phyloP scores from a whole-genome alignment of 2,797 vertebrate genomes.

The Phylloscopus collybita region DNA sequence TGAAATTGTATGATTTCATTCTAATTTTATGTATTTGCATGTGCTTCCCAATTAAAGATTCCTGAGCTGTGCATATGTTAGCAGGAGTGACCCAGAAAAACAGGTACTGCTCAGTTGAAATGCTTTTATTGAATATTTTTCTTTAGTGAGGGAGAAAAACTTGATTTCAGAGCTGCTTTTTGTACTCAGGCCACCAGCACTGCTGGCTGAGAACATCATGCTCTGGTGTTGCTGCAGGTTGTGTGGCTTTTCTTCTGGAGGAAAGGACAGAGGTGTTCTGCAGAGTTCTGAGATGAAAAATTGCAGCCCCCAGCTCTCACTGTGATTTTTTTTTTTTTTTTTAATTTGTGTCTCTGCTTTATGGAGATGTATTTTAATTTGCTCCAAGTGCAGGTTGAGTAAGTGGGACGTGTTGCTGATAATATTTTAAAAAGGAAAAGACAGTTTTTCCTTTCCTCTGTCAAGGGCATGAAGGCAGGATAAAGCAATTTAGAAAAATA shows the following conservation, averaged over 20 bases:
- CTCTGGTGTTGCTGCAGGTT: background rate
- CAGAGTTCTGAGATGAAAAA: background rate
- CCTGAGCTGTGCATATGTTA: background rate
- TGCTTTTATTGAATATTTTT: background rate
- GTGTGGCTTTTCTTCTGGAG: background rate
- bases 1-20: background rate
- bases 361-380: background rate
- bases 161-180: background rate
- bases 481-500: background rate
- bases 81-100: conserved; percentile 29
- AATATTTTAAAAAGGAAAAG: background rate
- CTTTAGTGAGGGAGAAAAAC: background rate
- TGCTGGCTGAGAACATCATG: background rate
- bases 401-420: background rate
- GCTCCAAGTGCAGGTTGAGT: background rate
- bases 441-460: background rate
- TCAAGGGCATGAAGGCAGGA: background rate
- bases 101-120: background rate
- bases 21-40: background rate
- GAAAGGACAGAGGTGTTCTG: background rate
- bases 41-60: background rate
- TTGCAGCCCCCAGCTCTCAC: background rate
- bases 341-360: background rate
- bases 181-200: background rate
- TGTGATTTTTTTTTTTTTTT: background rate